Conservation (phyloP, 2,113 vertebrate genomes). For the Corynorhinus townsendii region DNA sequence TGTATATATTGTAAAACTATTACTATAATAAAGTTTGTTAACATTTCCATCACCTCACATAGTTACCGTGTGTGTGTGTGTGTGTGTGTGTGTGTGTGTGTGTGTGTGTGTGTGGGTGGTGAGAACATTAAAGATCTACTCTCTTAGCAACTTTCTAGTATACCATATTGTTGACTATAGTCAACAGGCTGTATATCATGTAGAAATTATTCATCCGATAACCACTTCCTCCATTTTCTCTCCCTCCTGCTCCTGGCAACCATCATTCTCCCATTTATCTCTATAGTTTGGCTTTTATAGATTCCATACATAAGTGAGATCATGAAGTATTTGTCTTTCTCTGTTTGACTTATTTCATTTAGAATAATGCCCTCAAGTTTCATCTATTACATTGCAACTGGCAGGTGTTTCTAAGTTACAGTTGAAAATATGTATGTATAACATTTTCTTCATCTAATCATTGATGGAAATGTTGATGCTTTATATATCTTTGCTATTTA, state of each 20-base stretch:
- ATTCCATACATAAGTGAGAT: neutral
- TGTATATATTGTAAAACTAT: neutral
- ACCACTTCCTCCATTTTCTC: neutral
- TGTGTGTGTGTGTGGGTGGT: neutral
- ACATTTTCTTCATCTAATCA: neutral
- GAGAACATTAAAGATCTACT: neutral
- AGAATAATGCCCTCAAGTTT: neutral
- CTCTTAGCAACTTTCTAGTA: neutral
- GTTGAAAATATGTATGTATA: neutral
- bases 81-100: neutral
- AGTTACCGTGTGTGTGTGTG: neutral
- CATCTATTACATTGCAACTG: neutral
- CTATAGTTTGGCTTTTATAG: neutral
- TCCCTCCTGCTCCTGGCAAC: neutral
- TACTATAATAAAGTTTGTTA: neutral
- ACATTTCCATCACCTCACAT: neutral
- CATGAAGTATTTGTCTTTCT: neutral
- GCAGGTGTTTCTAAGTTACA: neutral
- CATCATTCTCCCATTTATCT: neutral
- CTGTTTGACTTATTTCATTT: neutral
- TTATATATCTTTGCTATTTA: neutral
- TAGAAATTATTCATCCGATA: neutral
- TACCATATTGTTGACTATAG: neutral
- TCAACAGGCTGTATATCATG: neutral
- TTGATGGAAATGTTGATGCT: neutral